A percentile compares a stretch with the other conserved stretches of the same genome.
Conservation (phyloP, 2,113 vertebrate species). For the Mastomys coucha region DNA sequence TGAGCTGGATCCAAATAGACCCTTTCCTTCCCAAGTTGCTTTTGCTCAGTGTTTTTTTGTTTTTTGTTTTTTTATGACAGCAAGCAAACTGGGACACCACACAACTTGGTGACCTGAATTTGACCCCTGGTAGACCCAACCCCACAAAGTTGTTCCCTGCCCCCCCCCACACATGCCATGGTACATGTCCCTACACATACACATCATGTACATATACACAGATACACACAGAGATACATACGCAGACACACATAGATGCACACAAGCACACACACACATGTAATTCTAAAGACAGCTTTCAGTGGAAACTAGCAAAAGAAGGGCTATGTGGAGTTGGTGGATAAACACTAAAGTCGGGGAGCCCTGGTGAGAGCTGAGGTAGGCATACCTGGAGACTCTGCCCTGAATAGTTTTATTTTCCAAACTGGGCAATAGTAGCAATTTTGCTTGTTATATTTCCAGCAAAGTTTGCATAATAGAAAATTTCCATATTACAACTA, state of each 20-base stretch:
- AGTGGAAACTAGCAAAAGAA: neutral
- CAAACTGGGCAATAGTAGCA: neutral
- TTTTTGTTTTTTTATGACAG: neutral
- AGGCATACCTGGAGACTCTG: neutral
- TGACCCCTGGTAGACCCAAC: neutral
- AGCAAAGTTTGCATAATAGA: neutral
- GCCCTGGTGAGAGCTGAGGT: neutral
- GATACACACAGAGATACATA: no score
- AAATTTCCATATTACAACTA: neutral
- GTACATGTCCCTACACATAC: neutral
- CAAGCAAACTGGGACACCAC: neutral
- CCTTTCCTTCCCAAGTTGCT: neutral
- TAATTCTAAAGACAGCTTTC: neutral
- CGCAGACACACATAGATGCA: no score
- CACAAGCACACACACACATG: neutral
- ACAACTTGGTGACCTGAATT: neutral
- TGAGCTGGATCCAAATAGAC: neutral
- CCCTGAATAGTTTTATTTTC: neutral
- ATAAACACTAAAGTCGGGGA: neutral
- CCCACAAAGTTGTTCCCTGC: neutral
- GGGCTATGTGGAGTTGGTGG: neutral
- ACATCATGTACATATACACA: neutral
- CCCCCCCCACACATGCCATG: neutral
- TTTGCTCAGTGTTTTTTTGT: neutral
- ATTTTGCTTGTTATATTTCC: neutral